Evolutionary conservation across 2,888 invertebrate genomes (phyloP), one percentile per base, ranked within the genome.

Genomic region (Aproaerema taeniolella): DNA sequence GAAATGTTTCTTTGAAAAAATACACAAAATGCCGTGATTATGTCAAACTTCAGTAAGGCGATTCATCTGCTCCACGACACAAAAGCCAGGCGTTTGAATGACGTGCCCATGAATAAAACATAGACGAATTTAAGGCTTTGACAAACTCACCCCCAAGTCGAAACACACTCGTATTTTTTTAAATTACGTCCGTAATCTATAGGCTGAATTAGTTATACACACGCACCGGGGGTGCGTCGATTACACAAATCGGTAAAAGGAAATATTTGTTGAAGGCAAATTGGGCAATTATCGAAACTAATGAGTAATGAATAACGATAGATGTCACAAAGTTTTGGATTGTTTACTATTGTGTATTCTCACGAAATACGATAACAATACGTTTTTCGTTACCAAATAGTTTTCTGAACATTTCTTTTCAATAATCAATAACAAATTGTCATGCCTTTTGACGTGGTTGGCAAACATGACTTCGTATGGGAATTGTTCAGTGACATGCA

Each of bases 21-120:
- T n/a, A n/a, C n/a, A n/a, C n/a, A n/a, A n/a, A n/a, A n/a, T n/a
- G n/a, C n/a, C n/a, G n/a, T n/a, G n/a, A n/a, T n/a, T n/a, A n/a
- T n/a, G n/a, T n/a, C n/a, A n/a, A n/a, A n/a, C n/a, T n/a, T n/a
- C n/a, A n/a, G n/a, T n/a, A n/a, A n/a, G n/a, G n/a, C n/a, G n/a
- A n/a, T n/a, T n/a, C n/a, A 50, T 41, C n/a, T 31, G 14, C 31
- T 16, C n/a, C 26, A 5, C 14, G 12, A 20, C 20, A 52, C 53
- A 53, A 53, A 50, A 50, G 45, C 35, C 41, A n/a, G 55, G 52
- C 55, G 50, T 16, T 45, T 50, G 49, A 57, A 45, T 52, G 50
- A 53, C 53, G 45, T 47, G 43, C 38, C 43, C 35, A 50, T 64
- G 55, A 64, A 62, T 61, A 67, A 61, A 55, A 58, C 53, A 64